Conservation (phyloP, 2,797 vertebrate species). For the Pangasius mekongensis region DNA sequence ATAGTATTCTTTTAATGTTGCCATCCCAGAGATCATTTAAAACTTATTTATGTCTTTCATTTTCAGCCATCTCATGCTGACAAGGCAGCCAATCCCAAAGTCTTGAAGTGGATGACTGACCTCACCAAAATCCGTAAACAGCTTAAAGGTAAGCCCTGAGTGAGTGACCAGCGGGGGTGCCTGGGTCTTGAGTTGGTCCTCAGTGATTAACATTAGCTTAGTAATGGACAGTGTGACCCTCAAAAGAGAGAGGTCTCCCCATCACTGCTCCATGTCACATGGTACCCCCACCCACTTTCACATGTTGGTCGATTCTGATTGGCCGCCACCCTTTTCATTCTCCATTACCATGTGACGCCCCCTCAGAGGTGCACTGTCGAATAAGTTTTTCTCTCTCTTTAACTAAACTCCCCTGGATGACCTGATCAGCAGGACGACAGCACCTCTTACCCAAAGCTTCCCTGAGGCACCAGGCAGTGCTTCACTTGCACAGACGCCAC, state of each 20-base stretch:
- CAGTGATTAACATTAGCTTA: constrained; percentile 39
- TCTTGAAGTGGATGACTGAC: constrained; percentile 98
- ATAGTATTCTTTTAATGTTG: not conserved
- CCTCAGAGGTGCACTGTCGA: constrained; percentile 58
- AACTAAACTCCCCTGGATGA: constrained; percentile 69
- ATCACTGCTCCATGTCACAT: constrained; percentile 65
- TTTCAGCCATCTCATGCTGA: constrained; percentile 91
- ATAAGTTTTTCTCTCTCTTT: constrained; percentile 64
- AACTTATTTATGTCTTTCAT: not conserved
- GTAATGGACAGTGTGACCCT: constrained; percentile 46
- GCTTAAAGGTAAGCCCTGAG: constrained; percentile 88
- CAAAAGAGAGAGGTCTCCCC: constrained; percentile 49
- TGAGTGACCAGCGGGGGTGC: constrained; percentile 31
- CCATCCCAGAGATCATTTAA: not conserved
- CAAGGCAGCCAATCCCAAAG: constrained; percentile 96
- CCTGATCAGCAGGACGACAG: constrained; percentile 79
- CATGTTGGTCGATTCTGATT: constrained; percentile 56
- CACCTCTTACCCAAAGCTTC: constrained; percentile 81
- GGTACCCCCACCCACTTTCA: constrained; percentile 57
- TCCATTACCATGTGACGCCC: constrained; percentile 63
- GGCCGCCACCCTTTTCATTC: constrained; percentile 53
- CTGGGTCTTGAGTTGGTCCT: constrained; percentile 44
- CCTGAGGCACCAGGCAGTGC: constrained; percentile 83
- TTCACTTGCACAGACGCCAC: constrained; percentile 81
- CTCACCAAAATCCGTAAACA: constrained; percentile 94